phyloP scores from a whole-genome alignment of 2,888 invertebrate genomes.

The Malthinus flaveolus region DNA sequence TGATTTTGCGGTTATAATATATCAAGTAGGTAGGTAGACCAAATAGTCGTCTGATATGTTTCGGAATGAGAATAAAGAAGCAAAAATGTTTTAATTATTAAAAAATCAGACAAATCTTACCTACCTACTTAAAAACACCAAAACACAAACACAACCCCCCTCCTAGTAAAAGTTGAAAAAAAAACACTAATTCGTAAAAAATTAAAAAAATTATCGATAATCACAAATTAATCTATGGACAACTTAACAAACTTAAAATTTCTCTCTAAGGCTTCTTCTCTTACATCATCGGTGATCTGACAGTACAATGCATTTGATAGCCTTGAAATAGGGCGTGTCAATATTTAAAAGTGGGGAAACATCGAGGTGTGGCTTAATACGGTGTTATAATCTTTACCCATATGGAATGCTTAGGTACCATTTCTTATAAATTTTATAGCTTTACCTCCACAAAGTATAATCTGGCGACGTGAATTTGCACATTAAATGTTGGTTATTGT shows the following conservation, averaged over 20 bases:
- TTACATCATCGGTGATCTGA: constrained; percentile 23
- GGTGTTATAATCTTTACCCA: constrained; percentile 38
- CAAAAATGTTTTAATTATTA: too few species aligned
- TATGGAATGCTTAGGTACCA: constrained; percentile 27
- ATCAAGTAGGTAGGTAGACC: too few species aligned
- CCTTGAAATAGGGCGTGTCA: constrained; percentile 37
- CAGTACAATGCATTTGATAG: constrained; percentile 22
- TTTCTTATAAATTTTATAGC: constrained; percentile 42
- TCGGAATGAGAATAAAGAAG: too few species aligned
- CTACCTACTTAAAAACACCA: background rate
- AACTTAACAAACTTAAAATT: background rate
- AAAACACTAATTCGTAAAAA: background rate
- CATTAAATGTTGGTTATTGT: constrained; percentile 45
- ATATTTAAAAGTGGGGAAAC: constrained; percentile 18
- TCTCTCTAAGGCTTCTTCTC: constrained; percentile 10
- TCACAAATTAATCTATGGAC: background rate
- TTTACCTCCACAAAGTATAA: constrained; percentile 24
- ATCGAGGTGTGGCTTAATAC: constrained; percentile 37
- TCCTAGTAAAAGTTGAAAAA: too few species aligned
- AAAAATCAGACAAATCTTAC: background rate
- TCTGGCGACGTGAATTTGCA: constrained; percentile 48
- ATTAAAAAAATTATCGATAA: background rate
- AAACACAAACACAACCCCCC: too few species aligned
- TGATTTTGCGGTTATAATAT: too few species aligned
- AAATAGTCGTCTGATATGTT: too few species aligned